Percentiles rank a stretch among this genome's conserved stretches.
Conservation (phyloP, 2,113 vertebrate genomes). For the Sturnira hondurensis region DNA sequence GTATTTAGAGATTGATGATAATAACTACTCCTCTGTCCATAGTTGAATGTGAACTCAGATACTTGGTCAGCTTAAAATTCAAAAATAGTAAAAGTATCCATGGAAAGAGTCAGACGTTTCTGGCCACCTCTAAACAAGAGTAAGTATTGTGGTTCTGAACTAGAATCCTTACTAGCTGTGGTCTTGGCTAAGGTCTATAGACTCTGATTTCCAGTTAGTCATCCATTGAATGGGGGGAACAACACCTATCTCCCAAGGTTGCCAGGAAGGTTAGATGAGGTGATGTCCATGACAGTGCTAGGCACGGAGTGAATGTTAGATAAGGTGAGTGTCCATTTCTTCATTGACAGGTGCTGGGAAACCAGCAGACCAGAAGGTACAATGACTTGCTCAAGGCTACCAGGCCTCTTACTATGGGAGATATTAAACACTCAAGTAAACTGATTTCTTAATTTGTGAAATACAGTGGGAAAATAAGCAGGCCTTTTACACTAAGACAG, state of each 20-base stretch:
- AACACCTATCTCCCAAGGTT: background rate
- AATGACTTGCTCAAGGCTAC: background rate
- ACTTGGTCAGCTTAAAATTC: background rate
- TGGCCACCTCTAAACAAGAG: background rate
- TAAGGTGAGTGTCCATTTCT: background rate
- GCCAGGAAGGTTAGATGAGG: background rate
- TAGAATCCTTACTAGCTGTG: background rate
- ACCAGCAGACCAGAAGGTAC: background rate
- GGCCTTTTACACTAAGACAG: background rate
- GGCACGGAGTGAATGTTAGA: background rate
- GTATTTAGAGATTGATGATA: slow-evolving; percentile 12
- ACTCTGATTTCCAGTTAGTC: background rate
- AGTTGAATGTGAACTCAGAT: background rate
- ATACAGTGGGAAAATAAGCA: background rate
- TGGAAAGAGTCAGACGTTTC: background rate
- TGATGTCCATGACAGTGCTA: background rate
- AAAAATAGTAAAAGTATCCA: background rate
- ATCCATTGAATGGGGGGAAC: background rate
- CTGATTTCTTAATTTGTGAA: background rate
- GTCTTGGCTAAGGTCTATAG: background rate
- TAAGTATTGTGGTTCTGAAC: background rate
- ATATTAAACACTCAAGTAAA: background rate
- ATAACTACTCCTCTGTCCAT: background rate
- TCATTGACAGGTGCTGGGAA: background rate
- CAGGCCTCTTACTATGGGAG: background rate